Evolutionary conservation across 23 tunicate genomes (phyloP).

Genomic region (Clavelina lepadiformis): DNA sequence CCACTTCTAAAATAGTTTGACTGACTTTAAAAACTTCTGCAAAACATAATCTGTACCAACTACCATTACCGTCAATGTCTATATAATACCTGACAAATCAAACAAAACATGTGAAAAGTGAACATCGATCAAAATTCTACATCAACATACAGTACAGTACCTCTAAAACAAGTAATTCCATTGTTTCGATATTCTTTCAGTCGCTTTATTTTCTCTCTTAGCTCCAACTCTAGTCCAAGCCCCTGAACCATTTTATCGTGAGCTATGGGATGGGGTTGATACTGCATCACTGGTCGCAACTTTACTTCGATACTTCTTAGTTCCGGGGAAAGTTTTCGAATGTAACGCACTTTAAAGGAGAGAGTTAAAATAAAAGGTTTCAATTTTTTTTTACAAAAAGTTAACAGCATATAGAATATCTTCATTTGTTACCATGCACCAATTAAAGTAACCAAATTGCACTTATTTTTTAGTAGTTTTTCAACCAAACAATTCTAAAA

Average conservation of each 20-base stretch:
- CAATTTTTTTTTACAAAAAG: not conserved
- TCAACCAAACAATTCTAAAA: too few relatives aligned
- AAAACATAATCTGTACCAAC: too few relatives aligned
- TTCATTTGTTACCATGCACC: too few relatives aligned
- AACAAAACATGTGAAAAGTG: not conserved
- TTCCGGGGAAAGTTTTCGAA: conserved; percentile 43
- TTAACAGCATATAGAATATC: too few relatives aligned
- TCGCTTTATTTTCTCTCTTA: conserved; percentile 38
- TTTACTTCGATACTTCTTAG: conserved; percentile 41
- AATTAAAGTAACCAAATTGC: too few relatives aligned
- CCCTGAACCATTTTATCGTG: conserved; percentile 70
- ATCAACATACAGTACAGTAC: too few relatives aligned
- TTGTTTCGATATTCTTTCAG: conserved; percentile 48
- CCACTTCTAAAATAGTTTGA: too few relatives aligned
- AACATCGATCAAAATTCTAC: not conserved
- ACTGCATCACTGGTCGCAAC: conserved; percentile 63
- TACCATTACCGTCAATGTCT: too few relatives aligned
- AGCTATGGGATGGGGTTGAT: conserved; percentile 78
- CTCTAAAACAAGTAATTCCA: conserved; percentile 48
- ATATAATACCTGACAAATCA: not conserved
- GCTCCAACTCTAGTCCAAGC: conserved; percentile 25
- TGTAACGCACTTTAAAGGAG: conserved; percentile 31
- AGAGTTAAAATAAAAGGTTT: not conserved
- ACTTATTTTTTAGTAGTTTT: too few relatives aligned
- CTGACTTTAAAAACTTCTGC: too few relatives aligned